These are phyloP conservation scores for Centropus unirufus DNA, from an alignment of 2,113 vertebrate species.

Conservation along the genomic window DNA sequence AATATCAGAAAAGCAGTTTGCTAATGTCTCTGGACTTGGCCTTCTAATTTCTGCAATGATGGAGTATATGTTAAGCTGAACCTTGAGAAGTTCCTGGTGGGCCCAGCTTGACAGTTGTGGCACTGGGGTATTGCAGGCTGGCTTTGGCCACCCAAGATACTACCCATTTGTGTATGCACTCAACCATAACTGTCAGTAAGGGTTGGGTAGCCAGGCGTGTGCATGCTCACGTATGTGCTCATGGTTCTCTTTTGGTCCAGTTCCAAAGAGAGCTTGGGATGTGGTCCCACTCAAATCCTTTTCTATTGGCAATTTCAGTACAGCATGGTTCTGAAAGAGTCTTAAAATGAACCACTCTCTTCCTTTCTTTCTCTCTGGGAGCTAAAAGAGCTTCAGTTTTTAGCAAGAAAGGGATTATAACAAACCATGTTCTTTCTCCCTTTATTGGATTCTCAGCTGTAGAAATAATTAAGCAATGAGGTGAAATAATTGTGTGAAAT, in stretches of 20 bases:
- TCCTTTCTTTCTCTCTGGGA: not conserved
- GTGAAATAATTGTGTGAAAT: slow-evolving; percentile 68
- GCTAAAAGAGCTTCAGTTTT: not conserved
- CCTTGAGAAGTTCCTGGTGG: not conserved
- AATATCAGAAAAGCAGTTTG: not conserved
- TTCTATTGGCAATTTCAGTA: not conserved
- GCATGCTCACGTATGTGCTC: not conserved
- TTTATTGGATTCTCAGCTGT: not conserved
- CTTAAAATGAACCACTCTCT: not conserved
- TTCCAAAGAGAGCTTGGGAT: not conserved
- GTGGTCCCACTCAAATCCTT: not conserved
- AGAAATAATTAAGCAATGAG: slow-evolving; percentile 33
- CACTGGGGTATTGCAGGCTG: not conserved
- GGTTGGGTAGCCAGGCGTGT: fast-evolving
- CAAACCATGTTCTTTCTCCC: not conserved
- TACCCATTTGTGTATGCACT: not conserved
- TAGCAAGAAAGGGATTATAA: not conserved
- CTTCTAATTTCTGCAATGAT: not conserved
- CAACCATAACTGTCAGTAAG: not conserved
- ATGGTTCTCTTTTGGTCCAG: not conserved
- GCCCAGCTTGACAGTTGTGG: not conserved
- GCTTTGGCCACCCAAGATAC: not conserved
- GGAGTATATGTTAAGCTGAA: not conserved
- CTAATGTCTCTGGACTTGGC: not conserved
- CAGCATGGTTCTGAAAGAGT: not conserved